Evolutionary conservation across 2,888 invertebrate genomes (phyloP), one percentile per base, ranked within the genome.

Genomic region (Hartigia nigra): DNA sequence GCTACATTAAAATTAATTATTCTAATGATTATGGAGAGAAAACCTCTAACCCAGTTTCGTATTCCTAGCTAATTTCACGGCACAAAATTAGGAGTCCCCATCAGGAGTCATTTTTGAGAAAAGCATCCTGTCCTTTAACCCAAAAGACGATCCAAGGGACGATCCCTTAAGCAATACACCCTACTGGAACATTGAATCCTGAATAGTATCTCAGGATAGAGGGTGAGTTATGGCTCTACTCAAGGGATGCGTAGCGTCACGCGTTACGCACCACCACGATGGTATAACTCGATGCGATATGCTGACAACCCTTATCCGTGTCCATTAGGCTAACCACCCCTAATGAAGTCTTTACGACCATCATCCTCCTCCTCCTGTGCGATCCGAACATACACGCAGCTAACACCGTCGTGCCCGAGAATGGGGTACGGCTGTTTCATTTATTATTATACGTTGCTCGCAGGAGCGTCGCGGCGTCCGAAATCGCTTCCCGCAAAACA

Each of bases 321-420:
- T 76, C 79, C 79, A 79, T 79, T 79, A 79, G 79, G 79, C 79
- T 77, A 79, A 79, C 79, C 74, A 75, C 74, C 74, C 77, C 79
- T 77, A 77, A 79, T 79, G 77, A 77, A 77, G 79, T 77, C 77
- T 77, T 79, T 79, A 79, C 77, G 79, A 79, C 37, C 79, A 35
- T 75, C 75, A 35, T 55, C 72, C 31, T 23, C 31, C 3, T 31
- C 31, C 23, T n/a, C 14, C 31, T 35, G 37, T 75, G 39, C 32
- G 31, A 37, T 35, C 75, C 75, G 70, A 37, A 35, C 74, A 37
- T 12, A 36, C 69, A n/a, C 70, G 55, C 37, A 37, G 35, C 36
- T 36, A 31, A 2, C 76, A 23, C 55, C 32, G 12, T 31, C 36
- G 35, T 36, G 37, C 31, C 35, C n/a, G 69, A 55, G 55, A 31